Evolutionary conservation across 2,797 vertebrate species (phyloP).

Genomic region (Morus bassanus): DNA sequence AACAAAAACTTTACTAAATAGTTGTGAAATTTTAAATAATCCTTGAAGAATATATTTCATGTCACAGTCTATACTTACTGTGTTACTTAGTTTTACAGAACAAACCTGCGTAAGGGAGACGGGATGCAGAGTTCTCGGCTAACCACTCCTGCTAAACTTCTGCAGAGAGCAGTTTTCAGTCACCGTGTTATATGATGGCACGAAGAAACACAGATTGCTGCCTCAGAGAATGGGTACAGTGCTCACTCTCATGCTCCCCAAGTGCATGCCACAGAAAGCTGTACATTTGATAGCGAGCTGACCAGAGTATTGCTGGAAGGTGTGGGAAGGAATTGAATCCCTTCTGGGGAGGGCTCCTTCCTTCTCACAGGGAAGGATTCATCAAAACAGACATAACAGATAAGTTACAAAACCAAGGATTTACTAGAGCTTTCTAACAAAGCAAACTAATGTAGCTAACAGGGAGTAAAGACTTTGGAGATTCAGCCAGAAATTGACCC

Average conservation of each 20-base stretch:
- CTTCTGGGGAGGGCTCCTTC: neutral
- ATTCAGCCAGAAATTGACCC: neutral
- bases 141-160: neutral
- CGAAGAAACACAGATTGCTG: neutral
- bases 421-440: neutral
- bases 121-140: neutral
- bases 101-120: neutral
- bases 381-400: neutral
- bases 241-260: accelerated
- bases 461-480: neutral
- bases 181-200: accelerated
- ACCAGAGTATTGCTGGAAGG: neutral
- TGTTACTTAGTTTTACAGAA: neutral
- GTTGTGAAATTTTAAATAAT: neutral
- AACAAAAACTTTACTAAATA: neutral
- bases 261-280: neutral
- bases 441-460: neutral
- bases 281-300: neutral
- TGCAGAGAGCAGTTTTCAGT: neutral
- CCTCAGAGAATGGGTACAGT: accelerated
- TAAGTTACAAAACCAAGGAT: neutral
- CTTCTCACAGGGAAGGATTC: neutral
- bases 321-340: neutral
- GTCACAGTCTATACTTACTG: neutral
- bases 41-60: neutral